phyloP scores from a whole-genome alignment of 2,113 vertebrate genomes.

The Daubentonia madagascariensis region DNA sequence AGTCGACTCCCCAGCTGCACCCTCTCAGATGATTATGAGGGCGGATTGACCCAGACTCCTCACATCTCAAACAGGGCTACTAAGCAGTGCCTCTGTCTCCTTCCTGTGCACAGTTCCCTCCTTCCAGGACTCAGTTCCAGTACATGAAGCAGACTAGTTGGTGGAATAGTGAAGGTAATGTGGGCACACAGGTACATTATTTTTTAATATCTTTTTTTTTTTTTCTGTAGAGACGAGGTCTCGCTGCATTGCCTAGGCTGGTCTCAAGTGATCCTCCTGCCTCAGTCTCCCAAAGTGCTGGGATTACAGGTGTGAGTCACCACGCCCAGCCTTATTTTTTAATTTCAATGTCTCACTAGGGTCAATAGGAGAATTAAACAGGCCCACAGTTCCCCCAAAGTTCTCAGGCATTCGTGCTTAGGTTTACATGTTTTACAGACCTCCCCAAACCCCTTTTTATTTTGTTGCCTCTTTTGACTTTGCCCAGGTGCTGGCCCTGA shows the following conservation, averaged over 20 bases:
- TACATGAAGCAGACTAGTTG: neutral
- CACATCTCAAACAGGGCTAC: neutral
- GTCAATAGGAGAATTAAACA: neutral
- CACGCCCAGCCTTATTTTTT: neutral
- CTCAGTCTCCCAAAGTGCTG: neutral
- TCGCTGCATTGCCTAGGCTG: neutral
- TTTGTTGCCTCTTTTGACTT: neutral
- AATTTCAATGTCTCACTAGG: neutral
- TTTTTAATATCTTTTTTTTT: neutral
- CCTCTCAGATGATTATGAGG: neutral
- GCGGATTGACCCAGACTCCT: neutral
- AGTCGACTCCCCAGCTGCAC: neutral
- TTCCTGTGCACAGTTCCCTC: rapidly evolving
- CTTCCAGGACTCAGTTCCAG: neutral
- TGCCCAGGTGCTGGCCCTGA: neutral
- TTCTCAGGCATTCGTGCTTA: neutral
- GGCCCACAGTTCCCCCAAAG: neutral
- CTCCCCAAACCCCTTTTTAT: neutral
- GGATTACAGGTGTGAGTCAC: neutral
- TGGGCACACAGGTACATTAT: neutral
- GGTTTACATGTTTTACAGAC: neutral
- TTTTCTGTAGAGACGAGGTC: neutral
- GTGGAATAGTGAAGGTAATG: too few species aligned
- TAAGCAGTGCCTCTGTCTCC: neutral
- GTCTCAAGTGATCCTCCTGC: neutral